phyloP scores from a whole-genome alignment of 2,797 vertebrate species.

The Anniella stebbinsi region DNA sequence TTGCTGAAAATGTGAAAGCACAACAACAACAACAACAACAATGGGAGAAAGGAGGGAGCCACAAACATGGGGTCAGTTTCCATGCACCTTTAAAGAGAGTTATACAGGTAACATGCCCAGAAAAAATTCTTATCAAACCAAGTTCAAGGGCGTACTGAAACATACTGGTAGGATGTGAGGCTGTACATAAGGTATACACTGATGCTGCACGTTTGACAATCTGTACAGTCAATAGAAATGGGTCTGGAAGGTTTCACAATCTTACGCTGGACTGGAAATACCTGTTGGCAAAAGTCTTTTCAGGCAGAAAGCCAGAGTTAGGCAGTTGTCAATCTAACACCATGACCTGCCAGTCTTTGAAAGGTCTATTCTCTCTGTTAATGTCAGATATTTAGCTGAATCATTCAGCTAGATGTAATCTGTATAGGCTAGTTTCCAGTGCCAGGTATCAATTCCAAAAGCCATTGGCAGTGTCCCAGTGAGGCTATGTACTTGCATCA shows the following conservation, averaged over 20 bases:
- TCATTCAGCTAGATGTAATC: background rate
- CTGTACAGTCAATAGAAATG: background rate
- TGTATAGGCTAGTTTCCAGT: background rate
- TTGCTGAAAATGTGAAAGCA: background rate
- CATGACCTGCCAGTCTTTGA: background rate
- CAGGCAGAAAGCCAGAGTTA: background rate
- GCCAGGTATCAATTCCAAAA: constrained; percentile 32
- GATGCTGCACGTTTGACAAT: background rate
- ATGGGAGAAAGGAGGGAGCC: background rate
- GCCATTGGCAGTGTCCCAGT: background rate
- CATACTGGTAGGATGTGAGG: background rate
- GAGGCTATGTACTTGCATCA: background rate
- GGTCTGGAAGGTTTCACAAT: background rate
- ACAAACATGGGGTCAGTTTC: background rate
- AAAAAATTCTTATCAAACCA: background rate
- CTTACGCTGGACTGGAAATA: background rate
- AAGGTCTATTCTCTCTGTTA: background rate
- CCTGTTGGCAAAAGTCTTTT: background rate
- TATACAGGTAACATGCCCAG: background rate
- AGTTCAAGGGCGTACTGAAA: background rate
- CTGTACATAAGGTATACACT: background rate
- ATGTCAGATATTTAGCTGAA: constrained; percentile 11
- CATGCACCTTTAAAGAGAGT: background rate
- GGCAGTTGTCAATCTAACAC: background rate
- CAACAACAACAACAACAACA: background rate